Conservation (phyloP, 2,113 vertebrate genomes). For the Phoenicopterus ruber region DNA sequence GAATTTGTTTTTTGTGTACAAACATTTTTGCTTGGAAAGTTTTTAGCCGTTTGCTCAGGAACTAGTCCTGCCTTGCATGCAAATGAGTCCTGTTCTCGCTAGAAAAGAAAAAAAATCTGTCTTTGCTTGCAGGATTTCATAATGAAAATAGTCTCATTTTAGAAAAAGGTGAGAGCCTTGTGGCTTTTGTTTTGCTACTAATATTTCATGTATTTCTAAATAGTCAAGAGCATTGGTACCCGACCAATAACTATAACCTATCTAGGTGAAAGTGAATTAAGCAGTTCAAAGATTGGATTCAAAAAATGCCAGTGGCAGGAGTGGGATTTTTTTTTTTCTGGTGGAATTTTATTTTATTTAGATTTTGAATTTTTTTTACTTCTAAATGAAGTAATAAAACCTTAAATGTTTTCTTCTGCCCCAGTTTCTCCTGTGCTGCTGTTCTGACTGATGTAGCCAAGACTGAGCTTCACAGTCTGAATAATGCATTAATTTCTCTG, state of each 20-base stretch:
- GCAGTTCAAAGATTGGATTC: background rate
- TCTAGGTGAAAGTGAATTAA: background rate
- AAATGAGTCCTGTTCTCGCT: background rate
- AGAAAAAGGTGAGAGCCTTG: background rate
- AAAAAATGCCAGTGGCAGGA: background rate
- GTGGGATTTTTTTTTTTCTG: background rate
- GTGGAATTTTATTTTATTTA: background rate
- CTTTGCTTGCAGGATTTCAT: background rate
- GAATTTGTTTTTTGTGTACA: background rate
- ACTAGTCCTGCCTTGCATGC: background rate
- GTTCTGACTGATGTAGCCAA: background rate
- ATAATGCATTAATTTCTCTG: slow-evolving; percentile 40
- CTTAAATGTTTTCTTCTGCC: background rate
- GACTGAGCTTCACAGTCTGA: background rate
- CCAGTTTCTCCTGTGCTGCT: background rate
- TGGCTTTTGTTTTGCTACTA: background rate
- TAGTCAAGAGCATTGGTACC: background rate
- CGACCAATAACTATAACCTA: background rate
- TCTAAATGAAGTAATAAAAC: background rate
- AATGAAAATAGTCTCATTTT: background rate
- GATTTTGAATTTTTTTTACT: background rate
- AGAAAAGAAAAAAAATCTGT: background rate
- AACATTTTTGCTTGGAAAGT: background rate
- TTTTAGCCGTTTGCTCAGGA: background rate
- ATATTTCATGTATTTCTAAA: background rate